Base-by-base conservation (phyloP, 2,113 vertebrate species). In the Sapajus apella region DNA sequence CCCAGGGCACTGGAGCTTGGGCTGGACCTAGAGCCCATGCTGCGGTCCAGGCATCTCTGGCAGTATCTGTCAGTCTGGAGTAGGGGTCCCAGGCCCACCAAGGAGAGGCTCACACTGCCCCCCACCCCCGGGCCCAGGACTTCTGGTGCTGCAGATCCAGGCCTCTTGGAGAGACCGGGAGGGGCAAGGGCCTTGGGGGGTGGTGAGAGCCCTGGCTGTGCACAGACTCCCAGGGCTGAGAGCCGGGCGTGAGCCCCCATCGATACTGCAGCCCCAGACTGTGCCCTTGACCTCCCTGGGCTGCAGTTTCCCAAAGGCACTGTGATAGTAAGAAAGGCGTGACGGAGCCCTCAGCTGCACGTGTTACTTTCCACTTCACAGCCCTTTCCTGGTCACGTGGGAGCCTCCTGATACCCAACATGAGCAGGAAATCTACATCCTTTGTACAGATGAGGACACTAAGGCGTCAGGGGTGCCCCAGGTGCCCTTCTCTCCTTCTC, bases 161-260 rank as follows among this genome's bases (percentile, higher is more conserved):
- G 11, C 50, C 18, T 87, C 68, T 45, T 35, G 40, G 86, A 68
- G 50, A 77, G 43, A 77, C 50, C 16, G 17, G 30, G n/a, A 37
- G 50, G 68, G 23, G 5, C 40, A 18, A 27, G 32, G 50, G 50
- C 7, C 3, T 72, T 40, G 91, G 14, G 3, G 32, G 23, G 55
- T 47, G 2, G 40, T 30, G 66, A 16, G 32, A 40, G 86, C 50
- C 50, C 23, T 35, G 85, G 10, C 11, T 25, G 56, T 61, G 73
- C 14, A n/a, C 12, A 56, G 85, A 55, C 47, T n/a, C 27, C 47
- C 47, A 43, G 82, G 75, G n/a, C 75, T 40, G 75, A 76, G 50
- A 45, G 85, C 73, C 0, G 0, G 37, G 0, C 3, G 3, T 2
- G 56, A 43, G 30, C 37, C 35, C 37, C 27, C 30, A 35, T 18